phyloP scores from a whole-genome alignment of 2,113 vertebrate genomes.

The Tyto alba region DNA sequence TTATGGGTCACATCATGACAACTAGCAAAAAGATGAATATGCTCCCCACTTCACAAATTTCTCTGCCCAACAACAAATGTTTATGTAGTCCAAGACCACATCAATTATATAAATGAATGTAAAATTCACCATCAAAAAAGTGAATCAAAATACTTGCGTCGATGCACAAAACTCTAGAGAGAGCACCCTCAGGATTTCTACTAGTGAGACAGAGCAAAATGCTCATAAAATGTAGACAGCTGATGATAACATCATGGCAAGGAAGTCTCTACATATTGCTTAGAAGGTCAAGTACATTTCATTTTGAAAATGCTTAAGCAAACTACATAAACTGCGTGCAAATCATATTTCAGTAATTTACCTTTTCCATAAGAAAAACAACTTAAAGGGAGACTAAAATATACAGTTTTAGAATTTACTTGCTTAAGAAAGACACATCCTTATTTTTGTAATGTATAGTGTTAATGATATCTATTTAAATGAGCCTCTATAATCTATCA shows the following conservation, averaged over 20 bases:
- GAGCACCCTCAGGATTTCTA: neutral
- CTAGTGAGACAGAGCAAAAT: neutral
- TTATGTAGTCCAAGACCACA: neutral
- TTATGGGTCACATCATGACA: neutral
- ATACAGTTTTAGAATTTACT: neutral
- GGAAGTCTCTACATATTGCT: neutral
- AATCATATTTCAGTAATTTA: neutral
- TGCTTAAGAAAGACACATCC: neutral
- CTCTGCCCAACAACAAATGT: neutral
- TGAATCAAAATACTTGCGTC: neutral
- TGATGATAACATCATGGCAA: constrained; percentile 2
- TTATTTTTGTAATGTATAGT: neutral
- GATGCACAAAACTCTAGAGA: neutral
- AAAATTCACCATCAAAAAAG: neutral
- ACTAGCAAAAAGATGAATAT: neutral
- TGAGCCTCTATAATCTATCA: neutral
- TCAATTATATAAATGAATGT: constrained; percentile 1
- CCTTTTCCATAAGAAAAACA: neutral
- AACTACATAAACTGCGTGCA: neutral
- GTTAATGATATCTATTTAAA: neutral
- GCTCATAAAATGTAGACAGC: neutral
- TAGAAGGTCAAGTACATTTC: neutral
- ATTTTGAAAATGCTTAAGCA: constrained; percentile 9
- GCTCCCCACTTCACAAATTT: neutral
- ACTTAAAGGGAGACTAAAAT: neutral